Conservation (phyloP, 2,113 vertebrate genomes). For the Blennius ocellaris region DNA sequence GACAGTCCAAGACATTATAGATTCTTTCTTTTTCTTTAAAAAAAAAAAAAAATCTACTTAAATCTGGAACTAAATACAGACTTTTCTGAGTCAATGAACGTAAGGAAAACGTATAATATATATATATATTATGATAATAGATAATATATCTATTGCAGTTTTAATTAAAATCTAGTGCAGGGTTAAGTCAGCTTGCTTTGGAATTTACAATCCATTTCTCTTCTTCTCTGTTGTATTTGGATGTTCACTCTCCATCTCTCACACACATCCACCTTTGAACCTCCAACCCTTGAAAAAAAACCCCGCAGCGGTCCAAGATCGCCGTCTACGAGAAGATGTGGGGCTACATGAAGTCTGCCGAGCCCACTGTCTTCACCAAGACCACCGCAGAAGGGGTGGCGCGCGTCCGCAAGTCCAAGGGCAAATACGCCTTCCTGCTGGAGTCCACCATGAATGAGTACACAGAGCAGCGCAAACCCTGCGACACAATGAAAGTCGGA, state of each 20-base stretch:
- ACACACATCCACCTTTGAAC: slow-evolving; percentile 41
- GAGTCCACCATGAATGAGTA: slow-evolving; percentile 99
- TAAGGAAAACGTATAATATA: too few relatives aligned
- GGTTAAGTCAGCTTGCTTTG: neutral
- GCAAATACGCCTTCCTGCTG: slow-evolving; percentile 99
- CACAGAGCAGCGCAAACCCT: slow-evolving; percentile 98
- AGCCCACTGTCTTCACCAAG: slow-evolving; percentile 98
- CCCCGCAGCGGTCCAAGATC: slow-evolving; percentile 95
- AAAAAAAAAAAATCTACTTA: too few relatives aligned
- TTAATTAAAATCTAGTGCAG: too few relatives aligned
- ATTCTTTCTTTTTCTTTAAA: neutral
- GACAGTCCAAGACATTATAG: neutral
- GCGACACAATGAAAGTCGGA: slow-evolving; percentile 99
- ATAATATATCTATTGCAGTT: too few relatives aligned
- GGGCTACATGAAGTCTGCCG: slow-evolving; percentile 99
- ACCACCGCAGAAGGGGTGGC: slow-evolving; percentile 97
- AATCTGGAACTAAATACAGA: too few relatives aligned
- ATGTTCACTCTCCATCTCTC: slow-evolving; percentile 8
- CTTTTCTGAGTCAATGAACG: too few relatives aligned
- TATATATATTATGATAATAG: too few relatives aligned
- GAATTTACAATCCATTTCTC: neutral
- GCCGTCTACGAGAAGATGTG: slow-evolving; percentile 99
- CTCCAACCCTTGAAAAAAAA: slow-evolving; percentile 17
- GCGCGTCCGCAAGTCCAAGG: slow-evolving; percentile 97
- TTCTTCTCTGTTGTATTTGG: neutral